A percentile compares a stretch with the other conserved stretches of the same genome.
These are phyloP conservation scores for Meloidogyne chitwoodi DNA, from an alignment of 1,140 invertebrate genomes.

Conservation along the genomic window DNA sequence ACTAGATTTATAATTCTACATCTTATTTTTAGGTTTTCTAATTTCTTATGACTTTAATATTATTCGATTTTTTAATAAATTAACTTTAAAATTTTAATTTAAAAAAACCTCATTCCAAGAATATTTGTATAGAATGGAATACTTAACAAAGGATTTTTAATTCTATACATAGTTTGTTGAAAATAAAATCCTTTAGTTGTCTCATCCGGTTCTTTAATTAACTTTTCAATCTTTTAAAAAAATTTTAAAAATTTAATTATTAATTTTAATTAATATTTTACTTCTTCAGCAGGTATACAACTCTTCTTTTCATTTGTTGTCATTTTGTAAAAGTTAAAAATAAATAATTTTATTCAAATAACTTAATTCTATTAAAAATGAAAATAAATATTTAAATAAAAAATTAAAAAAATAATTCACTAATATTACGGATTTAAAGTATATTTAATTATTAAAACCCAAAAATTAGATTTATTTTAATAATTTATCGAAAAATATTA, in stretches of 20 bases:
- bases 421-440: no score
- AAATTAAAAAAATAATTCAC: no score
- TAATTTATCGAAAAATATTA: no score
- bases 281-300: background rate
- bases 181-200: constrained; percentile 75
- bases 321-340: no score
- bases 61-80: constrained; percentile 1
- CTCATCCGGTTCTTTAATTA: constrained; percentile 32
- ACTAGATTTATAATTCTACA: no score
- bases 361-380: no score
- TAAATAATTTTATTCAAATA: no score
- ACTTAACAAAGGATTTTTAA: constrained; percentile 77
- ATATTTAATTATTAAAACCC: no score
- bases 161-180: constrained; percentile 91
- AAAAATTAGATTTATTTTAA: no score
- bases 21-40: background rate
- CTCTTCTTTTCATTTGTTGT: background rate
- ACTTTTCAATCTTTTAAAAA: constrained; percentile 25
- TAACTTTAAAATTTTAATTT: background rate
- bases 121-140: constrained; percentile 84
- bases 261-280: background rate
- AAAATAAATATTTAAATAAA: no score
- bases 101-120: constrained; percentile 74
- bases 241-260: background rate
- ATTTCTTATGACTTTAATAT: background rate